Evolutionary conservation across 2,888 invertebrate species (phyloP).

Genomic region (Dynastes grantii): DNA sequence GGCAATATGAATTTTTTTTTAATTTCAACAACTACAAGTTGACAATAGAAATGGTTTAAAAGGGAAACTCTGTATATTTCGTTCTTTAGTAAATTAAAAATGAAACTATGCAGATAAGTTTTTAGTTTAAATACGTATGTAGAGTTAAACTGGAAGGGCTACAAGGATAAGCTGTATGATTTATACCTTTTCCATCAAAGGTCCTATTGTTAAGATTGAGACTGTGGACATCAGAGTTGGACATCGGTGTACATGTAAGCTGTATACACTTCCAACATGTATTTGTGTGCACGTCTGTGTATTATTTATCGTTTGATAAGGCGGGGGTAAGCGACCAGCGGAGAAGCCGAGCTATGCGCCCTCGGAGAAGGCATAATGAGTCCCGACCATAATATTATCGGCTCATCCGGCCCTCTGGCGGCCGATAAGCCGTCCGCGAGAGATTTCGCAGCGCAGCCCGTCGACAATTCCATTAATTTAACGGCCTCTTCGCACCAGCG

Average conservation of each 20-base stretch:
- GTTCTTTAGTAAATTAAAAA: too few relatives aligned
- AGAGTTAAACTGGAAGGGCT: too few relatives aligned
- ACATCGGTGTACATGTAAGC: not conserved
- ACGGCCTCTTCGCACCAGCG: constrained; percentile 62
- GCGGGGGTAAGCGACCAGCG: constrained; percentile 39
- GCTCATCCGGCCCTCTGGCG: constrained; percentile 46
- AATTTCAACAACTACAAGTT: too few relatives aligned
- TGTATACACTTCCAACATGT: not conserved
- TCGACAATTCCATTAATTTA: constrained; percentile 70
- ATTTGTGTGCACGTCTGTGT: not conserved
- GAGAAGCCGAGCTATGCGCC: constrained; percentile 40
- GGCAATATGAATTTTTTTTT: too few relatives aligned
- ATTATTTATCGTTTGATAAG: constrained; percentile 57
- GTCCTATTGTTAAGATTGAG: too few relatives aligned
- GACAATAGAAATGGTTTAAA: too few relatives aligned
- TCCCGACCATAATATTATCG: constrained; percentile 45
- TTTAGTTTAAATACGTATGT: too few relatives aligned
- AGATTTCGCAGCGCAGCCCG: constrained; percentile 66
- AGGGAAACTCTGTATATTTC: too few relatives aligned
- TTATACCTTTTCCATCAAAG: too few relatives aligned
- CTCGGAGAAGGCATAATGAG: constrained; percentile 57
- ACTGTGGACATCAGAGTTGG: too few relatives aligned
- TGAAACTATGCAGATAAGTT: too few relatives aligned
- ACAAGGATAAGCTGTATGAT: too few relatives aligned
- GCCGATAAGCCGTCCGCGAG: constrained; percentile 61